These are phyloP conservation scores for Drosophila neonasuta DNA, from an alignment of 2,888 invertebrate genomes.

Conservation along the genomic window DNA sequence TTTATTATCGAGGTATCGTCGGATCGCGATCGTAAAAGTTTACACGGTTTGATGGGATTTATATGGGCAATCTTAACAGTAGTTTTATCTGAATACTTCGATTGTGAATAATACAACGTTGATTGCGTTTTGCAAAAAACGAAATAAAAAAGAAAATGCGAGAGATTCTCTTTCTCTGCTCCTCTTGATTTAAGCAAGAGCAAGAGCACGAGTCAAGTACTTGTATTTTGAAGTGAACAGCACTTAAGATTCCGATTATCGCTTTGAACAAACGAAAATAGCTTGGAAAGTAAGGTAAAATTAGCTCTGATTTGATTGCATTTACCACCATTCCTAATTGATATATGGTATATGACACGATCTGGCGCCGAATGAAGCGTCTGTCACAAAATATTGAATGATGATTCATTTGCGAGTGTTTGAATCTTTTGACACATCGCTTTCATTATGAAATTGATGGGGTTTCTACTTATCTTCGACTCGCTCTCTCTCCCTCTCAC, in stretches of 20 bases:
- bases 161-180: not conserved
- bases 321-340: slow-evolving; percentile 24
- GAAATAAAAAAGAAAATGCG: not conserved
- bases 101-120: slow-evolving; percentile 40
- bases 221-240: slow-evolving; percentile 6
- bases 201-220: not conserved
- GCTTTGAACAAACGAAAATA: not conserved
- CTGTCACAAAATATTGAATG: slow-evolving; percentile 38
- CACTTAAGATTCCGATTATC: slow-evolving; percentile 13
- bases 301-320: slow-evolving; percentile 4
- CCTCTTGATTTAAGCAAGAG: slow-evolving; percentile 1
- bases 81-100: slow-evolving; percentile 55
- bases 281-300: slow-evolving; percentile 7
- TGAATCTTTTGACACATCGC: slow-evolving; percentile 35
- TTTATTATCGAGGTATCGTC: slow-evolving; percentile 17
- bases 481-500: slow-evolving; percentile 15
- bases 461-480: slow-evolving; percentile 28
- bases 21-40: slow-evolving; percentile 43
- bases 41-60: slow-evolving; percentile 42
- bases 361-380: slow-evolving; percentile 35
- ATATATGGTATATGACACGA: slow-evolving; percentile 35
- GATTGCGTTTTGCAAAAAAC: slow-evolving; percentile 20
- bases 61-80: slow-evolving; percentile 58
- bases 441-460: slow-evolving; percentile 48
- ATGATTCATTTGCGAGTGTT: slow-evolving; percentile 41